Conservation (phyloP, 2,797 vertebrate genomes). For the Enteromius treurensis region DNA sequence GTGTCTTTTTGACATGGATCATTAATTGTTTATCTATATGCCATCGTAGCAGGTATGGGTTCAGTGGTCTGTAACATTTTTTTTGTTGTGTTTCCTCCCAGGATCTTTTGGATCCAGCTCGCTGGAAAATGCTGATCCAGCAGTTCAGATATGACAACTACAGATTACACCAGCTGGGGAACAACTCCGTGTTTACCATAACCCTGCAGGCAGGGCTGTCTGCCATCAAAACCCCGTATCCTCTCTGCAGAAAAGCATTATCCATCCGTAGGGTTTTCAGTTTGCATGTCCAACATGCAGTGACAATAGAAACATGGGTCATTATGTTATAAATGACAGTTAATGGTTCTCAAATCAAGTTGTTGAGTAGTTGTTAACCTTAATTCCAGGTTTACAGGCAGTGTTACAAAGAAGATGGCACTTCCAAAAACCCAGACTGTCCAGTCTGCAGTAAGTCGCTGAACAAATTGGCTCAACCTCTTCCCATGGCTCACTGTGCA, state of each 20-base stretch:
- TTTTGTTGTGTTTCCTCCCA: constrained; percentile 65
- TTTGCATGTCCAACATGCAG: background rate
- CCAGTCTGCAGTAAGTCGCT: constrained; percentile 99
- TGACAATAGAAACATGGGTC: background rate
- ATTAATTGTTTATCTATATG: background rate
- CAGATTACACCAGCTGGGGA: constrained; percentile 98
- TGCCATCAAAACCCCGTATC: constrained; percentile 99
- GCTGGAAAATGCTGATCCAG: constrained; percentile 99
- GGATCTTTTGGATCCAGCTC: constrained; percentile 97
- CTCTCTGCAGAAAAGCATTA: constrained; percentile 65
- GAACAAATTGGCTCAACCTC: constrained; percentile 96
- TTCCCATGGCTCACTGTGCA: constrained; percentile 99
- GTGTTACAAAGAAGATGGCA: constrained; percentile 98
- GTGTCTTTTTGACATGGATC: background rate
- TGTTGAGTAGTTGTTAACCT: constrained; percentile 64
- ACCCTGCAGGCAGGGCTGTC: constrained; percentile 98
- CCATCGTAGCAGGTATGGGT: background rate
- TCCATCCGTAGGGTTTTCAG: constrained; percentile 6
- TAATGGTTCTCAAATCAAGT: background rate
- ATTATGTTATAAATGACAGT: constrained; percentile 1
- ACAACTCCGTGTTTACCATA: constrained; percentile 98
- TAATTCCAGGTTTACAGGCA: constrained; percentile 84
- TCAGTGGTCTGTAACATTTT: background rate
- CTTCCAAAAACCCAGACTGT: constrained; percentile 98
- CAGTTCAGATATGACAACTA: constrained; percentile 99